Evolutionary conservation across 2,888 invertebrate genomes (phyloP).

Genomic region (Rhogogaster chlorosoma): DNA sequence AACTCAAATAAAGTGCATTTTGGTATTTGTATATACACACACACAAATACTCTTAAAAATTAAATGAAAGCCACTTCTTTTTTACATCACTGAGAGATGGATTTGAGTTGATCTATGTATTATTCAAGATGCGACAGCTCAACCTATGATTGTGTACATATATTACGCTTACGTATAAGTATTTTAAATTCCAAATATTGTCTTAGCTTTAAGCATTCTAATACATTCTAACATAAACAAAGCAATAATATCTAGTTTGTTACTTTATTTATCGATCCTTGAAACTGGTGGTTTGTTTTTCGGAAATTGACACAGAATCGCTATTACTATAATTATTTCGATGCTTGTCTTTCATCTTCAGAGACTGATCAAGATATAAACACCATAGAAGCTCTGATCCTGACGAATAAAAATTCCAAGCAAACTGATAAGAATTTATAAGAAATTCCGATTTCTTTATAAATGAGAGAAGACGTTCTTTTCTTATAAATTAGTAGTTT

Average conservation of each 20-base stretch:
- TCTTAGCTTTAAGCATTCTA: not conserved
- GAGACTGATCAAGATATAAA: not conserved
- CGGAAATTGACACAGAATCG: not conserved
- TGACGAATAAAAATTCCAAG: no score
- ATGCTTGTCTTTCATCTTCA: not conserved
- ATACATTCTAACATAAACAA: not conserved
- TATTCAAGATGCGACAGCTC: not conserved
- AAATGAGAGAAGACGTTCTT: no score
- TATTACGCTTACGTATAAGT: constrained; percentile 6
- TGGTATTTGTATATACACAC: not conserved
- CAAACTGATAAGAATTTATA: no score
- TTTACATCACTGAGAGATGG: not conserved
- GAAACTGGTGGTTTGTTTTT: not conserved
- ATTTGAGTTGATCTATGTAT: not conserved
- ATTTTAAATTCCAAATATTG: constrained; percentile 36
- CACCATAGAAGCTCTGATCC: no score
- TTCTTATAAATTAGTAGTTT: no score
- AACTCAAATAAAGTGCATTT: not conserved
- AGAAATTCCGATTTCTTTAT: no score
- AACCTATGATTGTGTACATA: not conserved
- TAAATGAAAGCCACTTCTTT: not conserved
- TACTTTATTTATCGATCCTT: not conserved
- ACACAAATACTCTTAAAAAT: not conserved
- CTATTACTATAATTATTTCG: not conserved
- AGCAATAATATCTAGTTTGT: not conserved